Evolutionary conservation across 2,888 invertebrate species (phyloP).

Genomic region (Erannis defoliaria): DNA sequence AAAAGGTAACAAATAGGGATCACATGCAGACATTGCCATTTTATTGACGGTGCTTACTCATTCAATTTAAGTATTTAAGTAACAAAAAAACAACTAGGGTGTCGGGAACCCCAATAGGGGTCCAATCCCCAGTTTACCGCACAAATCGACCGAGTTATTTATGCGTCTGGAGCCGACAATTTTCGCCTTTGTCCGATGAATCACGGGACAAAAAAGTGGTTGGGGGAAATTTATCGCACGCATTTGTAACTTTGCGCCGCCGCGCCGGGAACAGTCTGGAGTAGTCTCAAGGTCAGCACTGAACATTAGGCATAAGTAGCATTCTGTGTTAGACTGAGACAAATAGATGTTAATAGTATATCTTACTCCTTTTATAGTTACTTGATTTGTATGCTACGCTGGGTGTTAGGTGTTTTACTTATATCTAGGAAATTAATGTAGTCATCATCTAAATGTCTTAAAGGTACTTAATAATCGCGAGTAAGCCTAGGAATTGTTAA

Average conservation of each 20-base stretch:
- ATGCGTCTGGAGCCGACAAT: slow-evolving; percentile 25
- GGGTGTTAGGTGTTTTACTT: not conserved
- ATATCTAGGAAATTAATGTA: too few relatives aligned
- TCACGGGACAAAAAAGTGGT: slow-evolving; percentile 23
- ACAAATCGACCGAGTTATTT: slow-evolving; percentile 24
- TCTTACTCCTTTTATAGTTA: not conserved
- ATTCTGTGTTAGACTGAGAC: not conserved
- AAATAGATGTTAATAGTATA: not conserved
- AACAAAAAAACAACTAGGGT: slow-evolving; percentile 13
- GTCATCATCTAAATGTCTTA: not conserved
- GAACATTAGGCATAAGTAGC: slow-evolving; percentile 5
- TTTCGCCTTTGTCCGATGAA: slow-evolving; percentile 22
- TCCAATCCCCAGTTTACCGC: slow-evolving; percentile 3
- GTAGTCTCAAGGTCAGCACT: slow-evolving; percentile 24
- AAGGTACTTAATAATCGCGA: too few relatives aligned
- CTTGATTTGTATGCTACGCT: not conserved
- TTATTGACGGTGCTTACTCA: not conserved
- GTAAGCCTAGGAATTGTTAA: too few relatives aligned
- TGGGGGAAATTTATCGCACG: slow-evolving; percentile 14
- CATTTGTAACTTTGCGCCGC: slow-evolving; percentile 17
- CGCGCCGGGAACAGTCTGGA: slow-evolving; percentile 13
- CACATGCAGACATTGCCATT: too few relatives aligned
- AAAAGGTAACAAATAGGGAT: too few relatives aligned
- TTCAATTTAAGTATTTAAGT: slow-evolving; percentile 9
- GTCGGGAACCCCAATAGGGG: slow-evolving; percentile 5